Percentiles rank a stretch among this genome's conserved stretches.
phyloP scores from a whole-genome alignment of 2,113 vertebrate genomes.

The Vombatus ursinus region DNA sequence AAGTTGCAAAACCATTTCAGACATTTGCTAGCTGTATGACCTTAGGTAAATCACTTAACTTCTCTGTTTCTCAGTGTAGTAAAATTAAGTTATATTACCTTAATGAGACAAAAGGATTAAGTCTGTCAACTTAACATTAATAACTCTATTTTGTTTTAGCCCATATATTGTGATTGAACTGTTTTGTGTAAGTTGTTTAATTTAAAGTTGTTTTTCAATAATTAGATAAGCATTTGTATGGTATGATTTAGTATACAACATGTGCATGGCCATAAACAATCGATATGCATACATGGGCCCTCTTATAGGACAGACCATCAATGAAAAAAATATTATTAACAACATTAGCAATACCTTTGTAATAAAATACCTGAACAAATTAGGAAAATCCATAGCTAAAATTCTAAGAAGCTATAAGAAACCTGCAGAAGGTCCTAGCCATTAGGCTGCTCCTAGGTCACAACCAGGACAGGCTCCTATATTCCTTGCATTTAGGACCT shows the following conservation, averaged over 20 bases:
- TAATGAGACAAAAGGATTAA: not conserved
- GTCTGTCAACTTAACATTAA: not conserved
- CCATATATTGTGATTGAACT: not conserved
- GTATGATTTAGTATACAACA: not conserved
- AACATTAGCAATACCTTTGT: not conserved
- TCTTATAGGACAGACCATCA: not conserved
- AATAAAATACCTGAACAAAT: not conserved
- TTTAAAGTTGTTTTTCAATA: not conserved
- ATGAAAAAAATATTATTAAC: not conserved
- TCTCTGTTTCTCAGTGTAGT: not conserved
- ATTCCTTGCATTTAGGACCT: not conserved
- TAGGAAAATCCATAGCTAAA: not conserved
- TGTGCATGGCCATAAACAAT: not conserved
- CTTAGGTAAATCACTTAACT: not conserved
- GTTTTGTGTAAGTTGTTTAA: not conserved
- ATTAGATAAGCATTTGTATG: not conserved
- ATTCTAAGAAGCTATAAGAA: not conserved
- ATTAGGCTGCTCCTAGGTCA: not conserved
- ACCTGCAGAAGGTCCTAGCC: not conserved
- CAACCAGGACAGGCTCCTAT: not conserved
- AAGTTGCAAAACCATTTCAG: not conserved
- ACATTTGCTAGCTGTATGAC: not conserved
- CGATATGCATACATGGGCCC: not conserved
- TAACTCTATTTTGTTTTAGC: not conserved
- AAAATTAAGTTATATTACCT: not conserved